Evolutionary conservation across 2,113 vertebrate genomes (phyloP), one percentile per base, ranked within the genome.

Genomic region (Heterotilapia buettikoferi): DNA sequence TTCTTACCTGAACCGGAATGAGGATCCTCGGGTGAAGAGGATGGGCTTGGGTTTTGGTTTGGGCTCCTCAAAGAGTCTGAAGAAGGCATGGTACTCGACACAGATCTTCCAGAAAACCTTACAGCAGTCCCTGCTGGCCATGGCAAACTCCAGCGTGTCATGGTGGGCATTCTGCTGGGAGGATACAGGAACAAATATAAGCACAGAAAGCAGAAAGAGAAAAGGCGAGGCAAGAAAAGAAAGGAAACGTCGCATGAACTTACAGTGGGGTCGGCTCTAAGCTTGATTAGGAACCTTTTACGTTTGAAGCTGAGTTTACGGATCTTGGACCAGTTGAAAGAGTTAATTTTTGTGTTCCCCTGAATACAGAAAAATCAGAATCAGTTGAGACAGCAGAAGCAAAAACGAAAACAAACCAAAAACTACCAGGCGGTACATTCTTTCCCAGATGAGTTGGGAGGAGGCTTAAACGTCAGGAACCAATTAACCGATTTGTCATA

Each of bases 71-170:
- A 98, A 98, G 50, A 99, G 97, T 90, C 98, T 96, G 95, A 99
- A 99, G 95, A 99, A 99, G 94, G 98, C 98, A 85, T 99, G 98
- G 87, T 98, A 97, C 86, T 99, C 98, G 6, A 99, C 98, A 61
- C 98, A 99, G 93, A 98, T 98, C 95, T 99, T 99, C 98, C 98
- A 99, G 96, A 99, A 99, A 50, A 98, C 94, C 94, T 99, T 99
- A 91, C 98, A 99, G 93, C 98, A 98, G 90, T 99, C 98, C 84
- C 98, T 96, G 93, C 97, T 98, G 91, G 96, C 97, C 98, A 99
- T 99, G 79, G 97, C 95, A 84, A 99, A 99, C 95, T 99, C 98
- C 96, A 99, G 94, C 5, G 98, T 99, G 92, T 99, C 98, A 84
- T 99, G 98, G 91, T 98, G 98, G 0, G 97, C 96, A 73, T 97